A percentile compares a stretch with the other conserved stretches of the same genome.
Evolutionary conservation across 2,888 invertebrate species (phyloP).

Genomic region (Pseudococcus viburni): DNA sequence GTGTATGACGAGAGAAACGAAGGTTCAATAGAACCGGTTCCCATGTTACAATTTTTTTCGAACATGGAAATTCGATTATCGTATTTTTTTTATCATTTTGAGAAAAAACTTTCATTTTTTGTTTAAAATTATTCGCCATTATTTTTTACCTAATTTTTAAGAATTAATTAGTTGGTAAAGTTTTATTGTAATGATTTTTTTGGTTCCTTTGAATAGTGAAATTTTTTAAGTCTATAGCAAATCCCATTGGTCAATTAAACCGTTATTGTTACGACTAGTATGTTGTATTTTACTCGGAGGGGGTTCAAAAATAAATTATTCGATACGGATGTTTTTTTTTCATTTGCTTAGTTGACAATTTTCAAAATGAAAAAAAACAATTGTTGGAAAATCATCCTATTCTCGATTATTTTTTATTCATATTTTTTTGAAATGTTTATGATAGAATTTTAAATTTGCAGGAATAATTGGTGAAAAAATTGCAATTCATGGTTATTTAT

Average conservation of each 20-base stretch:
- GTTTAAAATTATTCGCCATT: slow-evolving; percentile 17
- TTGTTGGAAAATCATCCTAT: too few species aligned
- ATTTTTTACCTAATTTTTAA: slow-evolving; percentile 31
- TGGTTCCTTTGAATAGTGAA: slow-evolving; percentile 38
- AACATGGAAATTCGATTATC: not conserved
- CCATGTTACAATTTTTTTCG: not conserved
- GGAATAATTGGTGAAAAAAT: too few species aligned
- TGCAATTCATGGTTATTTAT: too few species aligned
- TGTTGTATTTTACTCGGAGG: slow-evolving; percentile 18
- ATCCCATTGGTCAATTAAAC: slow-evolving; percentile 13
- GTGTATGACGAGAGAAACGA: not conserved
- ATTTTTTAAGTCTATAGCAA: slow-evolving; percentile 17
- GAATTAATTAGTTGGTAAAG: slow-evolving; percentile 12
- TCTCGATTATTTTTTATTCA: too few species aligned
- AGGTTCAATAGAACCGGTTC: not conserved
- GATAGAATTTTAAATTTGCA: too few species aligned
- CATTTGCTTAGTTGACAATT: not conserved
- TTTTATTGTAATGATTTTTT: not conserved
- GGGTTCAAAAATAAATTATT: slow-evolving; percentile 43
- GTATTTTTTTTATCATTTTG: not conserved
- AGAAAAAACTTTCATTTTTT: not conserved
- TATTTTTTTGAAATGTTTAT: too few species aligned
- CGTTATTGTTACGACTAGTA: not conserved
- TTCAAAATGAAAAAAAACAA: not conserved
- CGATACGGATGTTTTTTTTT: not conserved